phyloP scores from a whole-genome alignment of 2,888 invertebrate species.

The Pachydiplax longipennis region DNA sequence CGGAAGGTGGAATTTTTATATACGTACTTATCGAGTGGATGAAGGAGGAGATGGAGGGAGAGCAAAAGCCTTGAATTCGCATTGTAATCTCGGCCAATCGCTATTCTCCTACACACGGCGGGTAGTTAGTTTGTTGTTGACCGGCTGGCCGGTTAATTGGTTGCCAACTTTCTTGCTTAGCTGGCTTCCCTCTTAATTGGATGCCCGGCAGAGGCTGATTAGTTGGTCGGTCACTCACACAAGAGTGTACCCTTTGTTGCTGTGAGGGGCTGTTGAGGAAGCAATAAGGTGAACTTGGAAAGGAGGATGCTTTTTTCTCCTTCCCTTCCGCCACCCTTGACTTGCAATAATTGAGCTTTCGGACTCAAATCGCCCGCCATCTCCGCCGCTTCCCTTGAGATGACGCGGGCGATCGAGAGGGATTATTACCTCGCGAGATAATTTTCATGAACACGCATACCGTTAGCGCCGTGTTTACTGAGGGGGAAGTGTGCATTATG shows the following conservation, averaged over 20 bases:
- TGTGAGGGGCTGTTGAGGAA: slow-evolving; percentile 8
- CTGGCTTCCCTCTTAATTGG: slow-evolving; percentile 45
- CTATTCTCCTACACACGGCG: slow-evolving; percentile 30
- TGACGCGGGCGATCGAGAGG: neutral
- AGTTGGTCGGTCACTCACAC: slow-evolving; percentile 36
- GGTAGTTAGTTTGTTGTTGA: slow-evolving; percentile 43
- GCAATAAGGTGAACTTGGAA: neutral
- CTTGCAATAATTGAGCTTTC: neutral
- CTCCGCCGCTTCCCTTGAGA: neutral
- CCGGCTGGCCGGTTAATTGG: slow-evolving; percentile 44
- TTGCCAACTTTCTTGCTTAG: slow-evolving; percentile 45
- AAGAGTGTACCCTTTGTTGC: slow-evolving; percentile 5
- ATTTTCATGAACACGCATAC: no score
- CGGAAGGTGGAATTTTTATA: neutral
- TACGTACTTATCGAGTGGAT: neutral
- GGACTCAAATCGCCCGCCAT: neutral
- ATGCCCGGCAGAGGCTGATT: slow-evolving; percentile 38
- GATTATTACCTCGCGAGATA: no score
- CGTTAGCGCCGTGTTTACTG: no score
- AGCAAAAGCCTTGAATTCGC: slow-evolving; percentile 2
- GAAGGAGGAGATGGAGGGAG: neutral
- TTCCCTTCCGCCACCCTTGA: neutral
- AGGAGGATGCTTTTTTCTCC: neutral
- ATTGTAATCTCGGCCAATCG: slow-evolving; percentile 44
- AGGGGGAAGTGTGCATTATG: no score